Evolutionary conservation across 2,888 invertebrate species (phyloP).

Genomic region (Leucophenga maculata): DNA sequence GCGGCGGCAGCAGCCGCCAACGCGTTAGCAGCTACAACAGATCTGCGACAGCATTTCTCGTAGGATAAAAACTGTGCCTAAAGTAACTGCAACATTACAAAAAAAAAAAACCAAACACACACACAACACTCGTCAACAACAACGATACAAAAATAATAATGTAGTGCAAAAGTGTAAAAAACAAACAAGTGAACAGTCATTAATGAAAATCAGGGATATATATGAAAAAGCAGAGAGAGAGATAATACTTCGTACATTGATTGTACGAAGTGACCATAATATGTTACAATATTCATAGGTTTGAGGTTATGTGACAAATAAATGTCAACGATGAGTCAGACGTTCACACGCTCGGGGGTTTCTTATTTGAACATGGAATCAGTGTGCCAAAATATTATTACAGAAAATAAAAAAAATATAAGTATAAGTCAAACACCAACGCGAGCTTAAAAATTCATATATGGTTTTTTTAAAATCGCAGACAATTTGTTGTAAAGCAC

Average conservation of each 20-base stretch:
- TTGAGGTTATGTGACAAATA: not conserved
- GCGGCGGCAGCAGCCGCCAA: constrained; percentile 42
- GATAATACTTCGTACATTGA: too few species aligned
- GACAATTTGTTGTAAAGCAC: constrained; percentile 63
- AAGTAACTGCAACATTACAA: constrained; percentile 6
- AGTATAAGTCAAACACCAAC: constrained; percentile 25
- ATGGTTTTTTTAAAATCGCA: constrained; percentile 37
- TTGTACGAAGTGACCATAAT: not conserved
- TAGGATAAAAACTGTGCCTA: constrained; percentile 47
- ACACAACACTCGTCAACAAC: too few species aligned
- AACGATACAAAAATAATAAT: not conserved
- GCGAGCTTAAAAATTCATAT: constrained; percentile 1
- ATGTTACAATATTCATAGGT: constrained; percentile 9
- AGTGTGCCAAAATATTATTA: constrained; percentile 69
- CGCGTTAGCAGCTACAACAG: constrained; percentile 50
- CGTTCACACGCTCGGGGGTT: constrained; percentile 55
- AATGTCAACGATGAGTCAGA: constrained; percentile 5
- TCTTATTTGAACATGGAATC: constrained; percentile 64
- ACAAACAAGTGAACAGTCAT: constrained; percentile 36
- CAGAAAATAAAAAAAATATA: constrained; percentile 34
- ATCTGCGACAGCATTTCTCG: constrained; percentile 68
- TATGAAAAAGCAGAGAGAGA: constrained; percentile 25
- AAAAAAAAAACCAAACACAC: too few species aligned
- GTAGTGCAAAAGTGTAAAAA: constrained; percentile 20
- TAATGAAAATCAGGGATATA: constrained; percentile 54